phyloP scores from a whole-genome alignment of 2,888 invertebrate species.

The Mesoligia furuncula region DNA sequence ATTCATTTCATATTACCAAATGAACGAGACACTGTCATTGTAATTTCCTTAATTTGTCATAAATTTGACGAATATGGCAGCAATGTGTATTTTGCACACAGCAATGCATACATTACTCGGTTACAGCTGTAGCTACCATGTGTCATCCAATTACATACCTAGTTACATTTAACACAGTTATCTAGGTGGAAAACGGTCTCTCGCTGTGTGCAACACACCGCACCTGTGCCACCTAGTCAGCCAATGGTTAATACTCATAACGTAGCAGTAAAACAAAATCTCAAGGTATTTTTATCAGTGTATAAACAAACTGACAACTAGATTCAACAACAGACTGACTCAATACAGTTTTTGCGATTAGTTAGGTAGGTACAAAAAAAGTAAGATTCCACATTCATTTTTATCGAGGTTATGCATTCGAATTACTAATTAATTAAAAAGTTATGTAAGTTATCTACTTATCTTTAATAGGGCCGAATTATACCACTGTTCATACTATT shows the following conservation, averaged over 20 bases:
- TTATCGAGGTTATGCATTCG: conserved; percentile 57
- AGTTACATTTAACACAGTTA: conserved; percentile 26
- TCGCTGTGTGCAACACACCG: conserved; percentile 25
- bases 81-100: conserved; percentile 14
- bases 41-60: conserved; percentile 49
- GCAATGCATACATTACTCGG: neutral
- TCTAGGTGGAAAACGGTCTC: conserved; percentile 43
- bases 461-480: conserved; percentile 27
- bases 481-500: neutral
- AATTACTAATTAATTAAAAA: conserved; percentile 48
- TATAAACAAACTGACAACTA: conserved; percentile 13
- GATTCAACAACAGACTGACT: conserved; percentile 5
- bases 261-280: conserved; percentile 33
- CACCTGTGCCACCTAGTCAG: conserved; percentile 51
- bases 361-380: conserved; percentile 5
- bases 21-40: conserved; percentile 37
- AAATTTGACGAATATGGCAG: conserved; percentile 30
- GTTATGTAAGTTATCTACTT: conserved; percentile 44
- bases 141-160: conserved; percentile 29
- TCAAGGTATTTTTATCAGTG: conserved; percentile 33
- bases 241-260: conserved; percentile 5
- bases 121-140: conserved; percentile 19
- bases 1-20: conserved; percentile 67
- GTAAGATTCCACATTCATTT: conserved; percentile 28
- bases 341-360: conserved; percentile 12